Conservation (phyloP, 2,797 vertebrate species). For the Ctenopoma multispine region DNA sequence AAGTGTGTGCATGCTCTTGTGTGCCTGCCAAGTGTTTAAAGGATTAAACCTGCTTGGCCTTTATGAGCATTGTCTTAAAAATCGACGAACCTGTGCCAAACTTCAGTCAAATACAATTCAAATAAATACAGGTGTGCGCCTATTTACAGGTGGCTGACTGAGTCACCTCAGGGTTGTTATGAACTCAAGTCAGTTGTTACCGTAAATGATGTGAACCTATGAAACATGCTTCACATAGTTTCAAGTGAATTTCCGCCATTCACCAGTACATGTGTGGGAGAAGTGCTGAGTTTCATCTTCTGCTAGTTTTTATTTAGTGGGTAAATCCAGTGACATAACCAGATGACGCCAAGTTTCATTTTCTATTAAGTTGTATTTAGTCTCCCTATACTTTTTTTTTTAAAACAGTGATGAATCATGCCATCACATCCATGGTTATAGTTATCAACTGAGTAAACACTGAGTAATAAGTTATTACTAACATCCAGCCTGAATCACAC, state of each 20-base stretch:
- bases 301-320: neutral
- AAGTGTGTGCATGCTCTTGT: conserved; percentile 1
- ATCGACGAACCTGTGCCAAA: neutral
- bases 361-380: neutral
- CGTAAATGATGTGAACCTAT: neutral
- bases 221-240: neutral
- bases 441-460: no score
- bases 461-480: no score
- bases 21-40: conserved; percentile 2
- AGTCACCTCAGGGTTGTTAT: neutral
- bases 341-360: neutral
- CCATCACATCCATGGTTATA: neutral
- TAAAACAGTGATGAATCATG: neutral
- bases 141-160: neutral
- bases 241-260: neutral
- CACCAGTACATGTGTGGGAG: neutral
- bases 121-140: neutral
- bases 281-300: neutral
- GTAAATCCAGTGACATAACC: neutral
- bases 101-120: neutral
- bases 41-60: neutral
- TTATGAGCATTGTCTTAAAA: neutral
- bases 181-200: neutral
- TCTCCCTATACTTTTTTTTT: neutral
- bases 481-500: no score